phyloP scores from a whole-genome alignment of 2,113 vertebrate species.

The Stigmatopora argus region DNA sequence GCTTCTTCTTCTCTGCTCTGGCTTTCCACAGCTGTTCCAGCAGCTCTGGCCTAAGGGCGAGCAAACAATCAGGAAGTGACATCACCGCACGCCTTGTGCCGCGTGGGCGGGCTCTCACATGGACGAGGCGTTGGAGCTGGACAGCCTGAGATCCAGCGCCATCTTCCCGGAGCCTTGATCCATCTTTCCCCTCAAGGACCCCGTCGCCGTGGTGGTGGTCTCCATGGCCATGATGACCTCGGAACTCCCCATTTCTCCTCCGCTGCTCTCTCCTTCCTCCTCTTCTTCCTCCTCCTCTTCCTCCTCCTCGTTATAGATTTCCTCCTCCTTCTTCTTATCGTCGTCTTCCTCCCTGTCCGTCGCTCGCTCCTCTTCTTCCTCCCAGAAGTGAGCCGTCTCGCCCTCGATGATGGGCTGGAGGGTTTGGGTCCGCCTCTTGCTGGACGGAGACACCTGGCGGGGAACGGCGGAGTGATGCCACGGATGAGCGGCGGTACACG shows the following conservation, averaged over 20 bases:
- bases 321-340: conserved; percentile 35
- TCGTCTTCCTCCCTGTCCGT: conserved; percentile 21
- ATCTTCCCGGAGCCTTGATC: conserved; percentile 84
- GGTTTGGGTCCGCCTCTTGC: conserved; percentile 85
- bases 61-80: conserved; percentile 3
- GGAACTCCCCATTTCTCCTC: conserved; percentile 76
- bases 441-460: conserved; percentile 85
- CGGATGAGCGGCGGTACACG: no score
- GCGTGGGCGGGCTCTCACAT: conserved; percentile 71
- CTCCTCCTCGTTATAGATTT: conserved; percentile 50
- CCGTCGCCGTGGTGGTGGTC: conserved; percentile 58
- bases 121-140: conserved; percentile 88
- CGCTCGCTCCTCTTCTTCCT: conserved; percentile 62
- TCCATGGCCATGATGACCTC: conserved; percentile 82
- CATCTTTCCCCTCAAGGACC: conserved; percentile 50
- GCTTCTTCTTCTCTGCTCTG: conserved; percentile 93
- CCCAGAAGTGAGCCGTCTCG: conserved; percentile 95
- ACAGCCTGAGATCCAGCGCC: conserved; percentile 84
- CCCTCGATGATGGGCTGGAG: conserved; percentile 97
- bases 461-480: background rate
- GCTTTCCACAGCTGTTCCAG: conserved; percentile 97
- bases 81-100: background rate
- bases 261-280: conserved; percentile 57
- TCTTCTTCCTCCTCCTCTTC: conserved; percentile 60
- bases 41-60: conserved; percentile 83